Evolutionary conservation across 2,113 vertebrate genomes (phyloP).

Genomic region (Hymenochirus boettgeri): DNA sequence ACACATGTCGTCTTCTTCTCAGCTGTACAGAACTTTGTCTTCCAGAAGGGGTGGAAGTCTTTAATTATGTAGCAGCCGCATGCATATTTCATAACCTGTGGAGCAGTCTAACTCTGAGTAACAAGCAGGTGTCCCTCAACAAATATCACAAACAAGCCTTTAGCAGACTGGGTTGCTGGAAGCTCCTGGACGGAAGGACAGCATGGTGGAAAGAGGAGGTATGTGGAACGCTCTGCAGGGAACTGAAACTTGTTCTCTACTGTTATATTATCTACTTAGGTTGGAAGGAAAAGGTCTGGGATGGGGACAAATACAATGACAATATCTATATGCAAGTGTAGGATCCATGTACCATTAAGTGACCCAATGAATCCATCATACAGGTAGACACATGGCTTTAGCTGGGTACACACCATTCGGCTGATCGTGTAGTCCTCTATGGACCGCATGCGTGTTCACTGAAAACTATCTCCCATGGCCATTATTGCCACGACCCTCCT

Average conservation of each 20-base stretch:
- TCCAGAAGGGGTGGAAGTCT: not conserved
- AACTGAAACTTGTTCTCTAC: too few species aligned
- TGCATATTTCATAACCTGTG: conserved; percentile 28
- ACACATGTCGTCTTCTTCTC: not conserved
- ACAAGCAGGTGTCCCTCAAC: conserved; percentile 16
- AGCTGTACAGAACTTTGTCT: not conserved
- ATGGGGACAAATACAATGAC: not conserved
- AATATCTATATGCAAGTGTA: too few species aligned
- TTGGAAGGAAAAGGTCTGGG: too few species aligned
- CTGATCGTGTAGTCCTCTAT: too few species aligned
- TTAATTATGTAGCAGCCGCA: conserved; percentile 25
- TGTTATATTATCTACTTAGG: too few species aligned
- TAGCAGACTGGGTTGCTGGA: not conserved
- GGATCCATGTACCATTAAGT: too few species aligned
- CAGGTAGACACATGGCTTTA: too few species aligned
- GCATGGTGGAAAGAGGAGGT: not conserved
- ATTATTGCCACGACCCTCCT: too few species aligned
- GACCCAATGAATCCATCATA: too few species aligned
- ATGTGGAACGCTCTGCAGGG: not conserved
- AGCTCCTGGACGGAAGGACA: not conserved
- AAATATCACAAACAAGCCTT: not conserved
- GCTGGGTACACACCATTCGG: too few species aligned
- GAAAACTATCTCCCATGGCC: too few species aligned
- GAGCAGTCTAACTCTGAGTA: not conserved
- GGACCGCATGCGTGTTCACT: too few species aligned